phyloP scores from a whole-genome alignment of 2,797 vertebrate genomes.

The Atherinosoma microstoma region DNA sequence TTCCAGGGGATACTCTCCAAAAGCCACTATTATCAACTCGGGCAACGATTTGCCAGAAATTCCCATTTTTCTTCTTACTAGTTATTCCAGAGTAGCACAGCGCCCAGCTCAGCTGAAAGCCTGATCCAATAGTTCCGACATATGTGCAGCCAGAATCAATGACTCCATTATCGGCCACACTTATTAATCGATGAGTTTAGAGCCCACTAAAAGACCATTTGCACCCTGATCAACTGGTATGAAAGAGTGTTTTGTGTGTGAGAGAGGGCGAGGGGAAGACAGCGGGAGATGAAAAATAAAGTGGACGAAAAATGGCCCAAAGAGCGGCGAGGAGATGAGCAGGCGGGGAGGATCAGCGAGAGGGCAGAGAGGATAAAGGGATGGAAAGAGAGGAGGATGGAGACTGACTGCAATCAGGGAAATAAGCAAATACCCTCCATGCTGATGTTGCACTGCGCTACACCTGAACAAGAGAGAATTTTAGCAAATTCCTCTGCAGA shows the following conservation, averaged over 20 bases:
- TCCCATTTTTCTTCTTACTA: background rate
- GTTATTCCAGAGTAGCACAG: background rate
- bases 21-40: background rate
- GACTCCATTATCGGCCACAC: constrained; percentile 47
- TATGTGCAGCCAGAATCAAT: constrained; percentile 50
- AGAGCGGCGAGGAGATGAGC: background rate
- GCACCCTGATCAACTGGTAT: constrained; percentile 35
- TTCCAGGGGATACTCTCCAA: background rate
- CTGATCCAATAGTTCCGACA: constrained; percentile 33
- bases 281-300: constrained; percentile 24
- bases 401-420: constrained; percentile 10
- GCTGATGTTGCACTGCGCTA: constrained; percentile 24
- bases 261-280: constrained; percentile 1
- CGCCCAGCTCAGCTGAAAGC: constrained; percentile 23
- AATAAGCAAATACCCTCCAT: constrained; percentile 18
- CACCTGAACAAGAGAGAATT: constrained; percentile 17
- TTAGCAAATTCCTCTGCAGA: background rate
- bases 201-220: constrained; percentile 44
- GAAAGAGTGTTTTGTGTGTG: constrained; percentile 20
- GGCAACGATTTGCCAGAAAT: background rate
- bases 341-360: constrained; percentile 1
- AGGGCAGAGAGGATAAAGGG: constrained; percentile 1
- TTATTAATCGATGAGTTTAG: constrained; percentile 55
- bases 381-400: background rate
- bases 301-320: constrained; percentile 17